Evolutionary conservation across 2,113 vertebrate genomes (phyloP), one percentile per base, ranked within the genome.

Genomic region (Phyllopteryx taeniolatus): DNA sequence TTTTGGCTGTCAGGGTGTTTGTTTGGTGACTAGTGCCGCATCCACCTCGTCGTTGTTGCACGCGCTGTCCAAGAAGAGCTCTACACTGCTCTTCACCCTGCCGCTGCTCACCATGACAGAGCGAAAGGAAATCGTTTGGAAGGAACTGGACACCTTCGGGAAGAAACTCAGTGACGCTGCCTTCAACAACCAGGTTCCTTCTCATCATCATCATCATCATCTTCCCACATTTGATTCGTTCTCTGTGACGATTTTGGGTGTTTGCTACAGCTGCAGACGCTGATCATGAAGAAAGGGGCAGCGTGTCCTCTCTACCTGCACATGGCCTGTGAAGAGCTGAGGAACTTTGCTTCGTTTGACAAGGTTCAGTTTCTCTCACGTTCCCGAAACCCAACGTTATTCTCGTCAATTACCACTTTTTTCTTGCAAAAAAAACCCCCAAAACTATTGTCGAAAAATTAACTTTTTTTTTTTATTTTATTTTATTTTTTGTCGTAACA

Each of bases 161-260:
- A 97, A 97, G 87, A 94, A 94, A 64, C 92, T 96, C 83, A 95
- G 95, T 2, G 94, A 96, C 76, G 91, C 95, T 3, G 90, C 94
- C 0, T 97, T 96, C 81, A 97, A 96, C 85, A 96, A 96, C 87
- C 96, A 96, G 94, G 95, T 97, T 70, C 31, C 14, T 56, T 43
- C 7, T 61, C 27, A 46, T 11, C 22, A 14, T 8, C 9, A 35
- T 9, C 13, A 17, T 42, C 14, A 20, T 33, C n/a, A 22, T 42
- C 73, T 31, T 39, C 3, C 69, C 0, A 33, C 5, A 15, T 44
- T n/a, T 20, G 20, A 27, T 11, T 42, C 42, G 17, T 44, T 14
- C 0, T 31, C 14, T 0, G 63, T 72, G 42, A 64, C 67, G 0
- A 4, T 1, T 20, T 42, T 19, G 22, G 46, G 0, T 68, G 47